Conservation (phyloP, 2,113 vertebrate species). For the Fulica atra region DNA sequence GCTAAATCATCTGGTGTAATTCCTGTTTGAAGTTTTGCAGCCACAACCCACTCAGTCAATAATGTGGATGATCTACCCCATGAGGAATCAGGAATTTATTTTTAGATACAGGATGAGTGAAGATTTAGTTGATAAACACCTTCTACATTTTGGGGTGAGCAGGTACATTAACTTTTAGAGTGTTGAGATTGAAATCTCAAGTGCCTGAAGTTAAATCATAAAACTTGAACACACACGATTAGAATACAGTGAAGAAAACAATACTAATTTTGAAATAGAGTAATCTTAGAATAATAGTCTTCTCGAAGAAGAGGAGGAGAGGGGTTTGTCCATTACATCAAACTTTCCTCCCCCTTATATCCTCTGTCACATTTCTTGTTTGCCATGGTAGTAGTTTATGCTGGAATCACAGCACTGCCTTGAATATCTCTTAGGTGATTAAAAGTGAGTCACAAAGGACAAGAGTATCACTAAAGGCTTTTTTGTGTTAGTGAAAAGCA, state of each 20-base stretch:
- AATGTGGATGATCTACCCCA: neutral
- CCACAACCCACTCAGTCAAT: accelerated
- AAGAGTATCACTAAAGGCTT: neutral
- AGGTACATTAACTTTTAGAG: neutral
- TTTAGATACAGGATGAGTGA: neutral
- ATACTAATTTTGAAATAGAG: neutral
- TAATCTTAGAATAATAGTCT: neutral
- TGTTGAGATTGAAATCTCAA: neutral
- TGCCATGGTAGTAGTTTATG: neutral
- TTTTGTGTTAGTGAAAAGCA: neutral
- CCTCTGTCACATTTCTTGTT: neutral
- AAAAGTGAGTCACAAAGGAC: neutral
- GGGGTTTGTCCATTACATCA: neutral
- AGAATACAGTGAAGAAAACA: neutral
- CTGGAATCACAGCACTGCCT: neutral
- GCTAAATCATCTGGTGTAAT: neutral
- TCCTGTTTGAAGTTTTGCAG: neutral
- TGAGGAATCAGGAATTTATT: neutral
- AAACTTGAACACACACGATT: neutral
- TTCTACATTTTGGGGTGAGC: neutral
- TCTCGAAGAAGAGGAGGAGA: neutral
- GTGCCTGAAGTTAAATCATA: neutral
- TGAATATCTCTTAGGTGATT: neutral
- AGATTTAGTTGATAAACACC: neutral
- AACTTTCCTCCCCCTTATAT: neutral